Conservation (phyloP, 2,113 vertebrate genomes). For the Leucopternis melanops region DNA sequence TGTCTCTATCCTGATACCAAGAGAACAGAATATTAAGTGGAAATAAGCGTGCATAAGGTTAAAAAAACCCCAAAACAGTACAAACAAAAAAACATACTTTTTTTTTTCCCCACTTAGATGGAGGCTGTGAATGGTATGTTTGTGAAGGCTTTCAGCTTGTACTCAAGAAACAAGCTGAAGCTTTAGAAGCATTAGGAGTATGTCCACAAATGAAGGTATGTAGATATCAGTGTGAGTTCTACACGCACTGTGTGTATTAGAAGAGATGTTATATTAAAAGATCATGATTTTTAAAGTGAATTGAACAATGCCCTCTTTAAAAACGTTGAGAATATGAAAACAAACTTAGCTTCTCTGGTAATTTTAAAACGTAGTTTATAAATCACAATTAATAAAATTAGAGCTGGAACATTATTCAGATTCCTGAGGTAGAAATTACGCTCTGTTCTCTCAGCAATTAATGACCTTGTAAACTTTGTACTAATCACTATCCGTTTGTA, state of each 20-base stretch:
- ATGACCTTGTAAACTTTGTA: background rate
- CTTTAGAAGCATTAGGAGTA: conserved; percentile 80
- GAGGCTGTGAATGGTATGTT: conserved; percentile 78
- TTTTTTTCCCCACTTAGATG: conserved; percentile 39
- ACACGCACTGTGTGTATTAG: background rate
- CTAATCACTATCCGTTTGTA: background rate
- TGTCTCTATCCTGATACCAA: background rate
- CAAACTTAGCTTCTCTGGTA: background rate
- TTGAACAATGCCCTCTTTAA: background rate
- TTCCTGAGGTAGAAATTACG: background rate
- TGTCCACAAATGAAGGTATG: conserved; percentile 81
- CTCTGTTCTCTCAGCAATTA: background rate
- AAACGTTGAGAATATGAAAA: background rate
- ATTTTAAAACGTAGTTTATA: background rate
- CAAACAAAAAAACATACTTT: background rate
- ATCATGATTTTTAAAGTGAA: background rate
- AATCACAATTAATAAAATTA: background rate
- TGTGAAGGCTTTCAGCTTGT: conserved; percentile 93
- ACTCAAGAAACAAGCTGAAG: conserved; percentile 84
- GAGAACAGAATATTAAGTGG: background rate
- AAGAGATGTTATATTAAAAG: background rate
- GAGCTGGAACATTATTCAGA: background rate
- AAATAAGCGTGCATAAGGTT: background rate
- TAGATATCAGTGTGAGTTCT: background rate
- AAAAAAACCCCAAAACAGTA: background rate